Evolutionary conservation across 1,140 invertebrate genomes (phyloP).

Genomic region (Pseudoatta argentina): DNA sequence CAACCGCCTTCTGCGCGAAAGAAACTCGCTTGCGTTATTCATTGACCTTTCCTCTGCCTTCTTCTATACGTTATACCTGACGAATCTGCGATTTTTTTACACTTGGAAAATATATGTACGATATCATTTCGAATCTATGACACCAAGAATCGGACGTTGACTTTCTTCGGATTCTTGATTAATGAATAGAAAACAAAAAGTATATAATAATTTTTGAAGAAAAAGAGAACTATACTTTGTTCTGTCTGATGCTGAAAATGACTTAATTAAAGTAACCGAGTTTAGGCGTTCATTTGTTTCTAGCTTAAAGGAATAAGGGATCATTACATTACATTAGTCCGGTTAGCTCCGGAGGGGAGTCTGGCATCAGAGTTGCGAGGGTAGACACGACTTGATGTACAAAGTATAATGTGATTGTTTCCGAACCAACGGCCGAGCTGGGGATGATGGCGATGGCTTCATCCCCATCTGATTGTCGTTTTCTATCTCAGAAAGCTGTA

Average conservation of each 20-base stretch:
- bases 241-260: neutral
- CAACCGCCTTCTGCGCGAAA: slow-evolving; percentile 21
- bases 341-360: slow-evolving; percentile 36
- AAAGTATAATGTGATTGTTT: slow-evolving; percentile 86
- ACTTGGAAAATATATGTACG: neutral
- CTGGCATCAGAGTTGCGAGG: slow-evolving; percentile 36
- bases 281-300: slow-evolving; percentile 63
- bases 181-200: neutral
- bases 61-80: neutral
- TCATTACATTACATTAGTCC: slow-evolving; percentile 83
- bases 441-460: slow-evolving; percentile 82
- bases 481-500: slow-evolving; percentile 60
- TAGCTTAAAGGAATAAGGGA: slow-evolving; percentile 82
- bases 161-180: neutral
- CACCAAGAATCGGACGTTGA: neutral
- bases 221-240: neutral
- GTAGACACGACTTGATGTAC: slow-evolving; percentile 72
- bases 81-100: slow-evolving; percentile 7
- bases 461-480: slow-evolving; percentile 81
- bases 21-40: slow-evolving; percentile 44
- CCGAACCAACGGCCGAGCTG: slow-evolving; percentile 79
- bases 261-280: slow-evolving; percentile 67
- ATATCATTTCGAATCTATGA: neutral
- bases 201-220: neutral
- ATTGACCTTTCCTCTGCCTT: neutral